Evolutionary conservation across 2,113 vertebrate genomes (phyloP), one percentile per base, ranked within the genome.

Genomic region (Copsychus sechellarum): DNA sequence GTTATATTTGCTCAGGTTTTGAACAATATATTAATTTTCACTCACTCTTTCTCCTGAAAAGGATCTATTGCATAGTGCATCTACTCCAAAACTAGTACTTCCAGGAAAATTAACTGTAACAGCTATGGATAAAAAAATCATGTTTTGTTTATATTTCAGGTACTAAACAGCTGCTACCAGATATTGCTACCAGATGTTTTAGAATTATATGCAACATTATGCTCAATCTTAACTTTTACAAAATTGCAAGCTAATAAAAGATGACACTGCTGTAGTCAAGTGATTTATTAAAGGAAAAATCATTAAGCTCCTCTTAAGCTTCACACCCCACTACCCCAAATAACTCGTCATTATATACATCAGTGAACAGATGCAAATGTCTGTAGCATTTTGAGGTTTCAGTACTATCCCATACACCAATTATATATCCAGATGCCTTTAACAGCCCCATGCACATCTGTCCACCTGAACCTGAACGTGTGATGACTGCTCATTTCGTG

Each of bases 161-260:
- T 98, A 96, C 95, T 92, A 97, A 98, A 96, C 98, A 98, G 96
- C 97, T 98, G 98, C 88, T 97, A 50, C 92, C 60, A 93, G 92
- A 94, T 95, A 97, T 95, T 95, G 95, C 84, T 88, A 94, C 95
- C 98, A 98, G 98, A 98, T 98, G 98, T 96, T 97, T 92, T 29
- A 62, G 96, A 97, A 98, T 98, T 93, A 98, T 96, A 97, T 92
- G 96, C 96, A 97, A 97, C 96, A 97, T 98, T 98, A 98, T 97
- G 96, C 92, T 97, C 97, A 85, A 82, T 97, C 97, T 97, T 84
- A 92, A 97, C 92, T 97, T 97, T 77, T 90, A 95, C 81, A 92
- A 96, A 98, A 97, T 95, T 93, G 95, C 88, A 86, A 81, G 53
- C 88, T 97, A 95, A 98, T 97, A 96, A 97, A 98, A 97, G 78